These are phyloP conservation scores for Ailuropoda melanoleuca DNA, from an alignment of 2,113 vertebrate species.

Conservation along the genomic window DNA sequence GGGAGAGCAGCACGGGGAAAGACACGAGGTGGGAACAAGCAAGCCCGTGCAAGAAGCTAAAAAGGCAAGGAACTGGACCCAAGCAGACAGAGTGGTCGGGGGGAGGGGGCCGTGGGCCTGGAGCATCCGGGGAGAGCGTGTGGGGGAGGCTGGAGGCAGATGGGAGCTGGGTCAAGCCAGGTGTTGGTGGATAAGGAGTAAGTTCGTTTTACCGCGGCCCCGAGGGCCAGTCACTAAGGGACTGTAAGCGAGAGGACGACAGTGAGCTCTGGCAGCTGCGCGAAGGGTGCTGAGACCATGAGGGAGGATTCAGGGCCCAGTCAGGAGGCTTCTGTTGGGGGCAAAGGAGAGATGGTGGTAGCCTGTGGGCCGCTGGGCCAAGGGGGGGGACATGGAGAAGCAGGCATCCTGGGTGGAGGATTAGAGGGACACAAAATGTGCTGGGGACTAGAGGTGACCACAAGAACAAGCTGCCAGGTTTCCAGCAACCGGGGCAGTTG, in stretches of 20 bases:
- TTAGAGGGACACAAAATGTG: neutral
- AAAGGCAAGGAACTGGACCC: neutral
- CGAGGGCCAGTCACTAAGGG: neutral
- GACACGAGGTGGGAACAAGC: neutral
- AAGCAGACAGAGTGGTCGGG: neutral
- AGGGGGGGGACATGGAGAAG: neutral
- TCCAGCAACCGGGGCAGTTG: neutral
- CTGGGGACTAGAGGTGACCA: neutral
- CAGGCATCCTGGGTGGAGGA: neutral
- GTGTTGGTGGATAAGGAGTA: neutral
- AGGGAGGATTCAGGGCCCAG: neutral
- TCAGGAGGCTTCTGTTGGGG: neutral
- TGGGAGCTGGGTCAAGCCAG: too few species aligned
- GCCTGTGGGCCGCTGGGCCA: neutral
- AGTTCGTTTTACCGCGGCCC: neutral
- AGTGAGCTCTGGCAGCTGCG: neutral
- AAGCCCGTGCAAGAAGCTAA: neutral
- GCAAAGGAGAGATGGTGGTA: neutral
- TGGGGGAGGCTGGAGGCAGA: neutral
- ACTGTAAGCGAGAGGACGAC: too few species aligned
- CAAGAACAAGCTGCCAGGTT: neutral
- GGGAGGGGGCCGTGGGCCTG: neutral
- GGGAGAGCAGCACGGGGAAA: too few species aligned
- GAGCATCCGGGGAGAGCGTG: fast-evolving
- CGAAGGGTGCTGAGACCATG: fast-evolving